Percentiles rank a stretch among this genome's conserved stretches.
Evolutionary conservation across 2,888 invertebrate species (phyloP).

Genomic region (Lasioglossum vierecki): DNA sequence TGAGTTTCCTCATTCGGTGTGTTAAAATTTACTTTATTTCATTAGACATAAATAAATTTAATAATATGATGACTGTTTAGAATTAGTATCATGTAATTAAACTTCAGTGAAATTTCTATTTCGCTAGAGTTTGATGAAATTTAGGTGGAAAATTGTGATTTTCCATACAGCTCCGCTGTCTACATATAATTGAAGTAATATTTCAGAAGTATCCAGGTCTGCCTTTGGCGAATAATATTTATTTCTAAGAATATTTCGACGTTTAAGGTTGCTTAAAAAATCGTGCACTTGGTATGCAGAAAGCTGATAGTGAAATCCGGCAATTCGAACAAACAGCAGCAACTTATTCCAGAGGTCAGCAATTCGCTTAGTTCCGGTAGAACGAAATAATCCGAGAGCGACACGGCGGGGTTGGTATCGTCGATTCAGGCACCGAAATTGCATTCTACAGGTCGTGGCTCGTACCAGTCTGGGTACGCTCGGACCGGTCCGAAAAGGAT

Average conservation of each 20-base stretch:
- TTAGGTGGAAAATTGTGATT: no score
- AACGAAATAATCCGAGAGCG: background rate
- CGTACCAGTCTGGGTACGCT: background rate
- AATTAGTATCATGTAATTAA: no score
- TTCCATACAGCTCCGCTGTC: no score
- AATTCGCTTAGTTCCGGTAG: background rate
- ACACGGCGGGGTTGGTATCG: background rate
- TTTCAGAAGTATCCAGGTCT: no score
- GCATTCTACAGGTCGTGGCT: conserved; percentile 7
- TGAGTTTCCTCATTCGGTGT: background rate
- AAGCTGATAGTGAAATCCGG: background rate
- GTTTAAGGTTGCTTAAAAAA: background rate
- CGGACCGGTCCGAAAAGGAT: background rate
- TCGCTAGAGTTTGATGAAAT: no score
- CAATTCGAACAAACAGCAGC: background rate
- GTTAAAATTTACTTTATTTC: background rate
- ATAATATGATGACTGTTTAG: no score
- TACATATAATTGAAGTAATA: no score
- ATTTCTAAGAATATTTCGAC: fast-evolving
- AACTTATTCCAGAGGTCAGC: background rate
- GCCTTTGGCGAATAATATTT: background rate
- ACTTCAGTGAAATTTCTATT: no score
- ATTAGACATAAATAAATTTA: background rate
- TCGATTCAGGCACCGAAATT: background rate
- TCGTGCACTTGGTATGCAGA: background rate